phyloP scores from a whole-genome alignment of 2,888 invertebrate genomes.

The Tuberolachnus salignus region DNA sequence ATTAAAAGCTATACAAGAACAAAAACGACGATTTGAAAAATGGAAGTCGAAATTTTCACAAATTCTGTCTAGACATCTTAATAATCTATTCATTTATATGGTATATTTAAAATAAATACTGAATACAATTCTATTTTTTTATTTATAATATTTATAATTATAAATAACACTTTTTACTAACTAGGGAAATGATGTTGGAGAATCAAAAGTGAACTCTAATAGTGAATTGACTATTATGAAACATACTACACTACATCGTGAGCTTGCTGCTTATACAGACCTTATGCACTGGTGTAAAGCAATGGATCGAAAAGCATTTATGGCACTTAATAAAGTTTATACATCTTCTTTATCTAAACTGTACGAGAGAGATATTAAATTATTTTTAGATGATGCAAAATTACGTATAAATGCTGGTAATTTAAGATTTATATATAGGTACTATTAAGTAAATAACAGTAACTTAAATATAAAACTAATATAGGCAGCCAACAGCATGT shows the following conservation, averaged over 20 bases:
- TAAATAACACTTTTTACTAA: constrained; percentile 55
- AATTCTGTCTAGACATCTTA: constrained; percentile 85
- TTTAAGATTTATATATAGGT: background rate
- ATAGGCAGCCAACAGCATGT: too few species aligned
- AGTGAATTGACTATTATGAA: constrained; percentile 75
- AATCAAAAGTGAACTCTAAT: constrained; percentile 65
- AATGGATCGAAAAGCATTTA: constrained; percentile 83
- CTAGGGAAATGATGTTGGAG: constrained; percentile 74
- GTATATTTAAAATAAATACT: constrained; percentile 63
- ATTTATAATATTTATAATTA: too few species aligned
- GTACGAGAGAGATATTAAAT: constrained; percentile 83
- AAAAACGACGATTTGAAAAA: constrained; percentile 77
- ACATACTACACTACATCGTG: constrained; percentile 80
- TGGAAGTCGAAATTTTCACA: constrained; percentile 80
- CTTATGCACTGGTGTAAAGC: constrained; percentile 91
- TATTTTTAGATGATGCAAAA: constrained; percentile 78
- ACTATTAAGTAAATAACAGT: background rate
- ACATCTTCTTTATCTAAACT: constrained; percentile 82
- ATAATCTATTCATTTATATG: constrained; percentile 93
- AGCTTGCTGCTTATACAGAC: constrained; percentile 84
- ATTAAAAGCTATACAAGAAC: constrained; percentile 80
- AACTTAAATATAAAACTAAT: too few species aligned
- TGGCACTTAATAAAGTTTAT: constrained; percentile 80
- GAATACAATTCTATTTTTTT: background rate
- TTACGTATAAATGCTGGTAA: constrained; percentile 57